Evolutionary conservation across 1,140 invertebrate genomes (phyloP).

Genomic region (Bombus cullumanus): DNA sequence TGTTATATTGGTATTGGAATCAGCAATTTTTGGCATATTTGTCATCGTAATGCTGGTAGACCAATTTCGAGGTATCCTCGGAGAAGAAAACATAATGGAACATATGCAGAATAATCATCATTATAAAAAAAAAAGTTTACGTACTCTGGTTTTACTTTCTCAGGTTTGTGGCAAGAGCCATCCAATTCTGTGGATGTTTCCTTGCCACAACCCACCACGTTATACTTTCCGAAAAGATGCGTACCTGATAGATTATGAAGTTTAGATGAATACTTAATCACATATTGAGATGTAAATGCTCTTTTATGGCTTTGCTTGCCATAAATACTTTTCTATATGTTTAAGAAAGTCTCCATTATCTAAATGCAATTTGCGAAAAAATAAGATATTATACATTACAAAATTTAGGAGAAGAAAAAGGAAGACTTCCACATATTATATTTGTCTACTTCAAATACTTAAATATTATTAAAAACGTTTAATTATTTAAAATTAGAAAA

Average conservation of each 20-base stretch:
- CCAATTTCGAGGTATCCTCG: conserved; percentile 93
- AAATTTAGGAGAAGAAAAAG: neutral
- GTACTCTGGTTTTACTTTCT: conserved; percentile 87
- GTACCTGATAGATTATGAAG: conserved; percentile 85
- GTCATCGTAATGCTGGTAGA: conserved; percentile 95
- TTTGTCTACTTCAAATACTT: neutral
- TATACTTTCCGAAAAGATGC: conserved; percentile 84
- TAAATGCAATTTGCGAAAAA: conserved; percentile 16
- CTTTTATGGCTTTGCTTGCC: conserved; percentile 11
- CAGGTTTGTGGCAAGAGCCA: conserved; percentile 92
- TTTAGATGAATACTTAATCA: conserved; percentile 74
- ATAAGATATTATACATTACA: conserved; percentile 2
- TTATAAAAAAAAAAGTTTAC: conserved; percentile 81
- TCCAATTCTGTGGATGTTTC: conserved; percentile 86
- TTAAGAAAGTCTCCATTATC: neutral
- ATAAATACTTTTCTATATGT: conserved; percentile 32
- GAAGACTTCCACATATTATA: neutral
- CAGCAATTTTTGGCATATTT: conserved; percentile 94
- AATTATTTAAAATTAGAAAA: neutral
- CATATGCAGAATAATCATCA: conserved; percentile 88
- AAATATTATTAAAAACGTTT: neutral
- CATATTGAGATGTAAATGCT: neutral
- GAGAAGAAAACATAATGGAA: conserved; percentile 92
- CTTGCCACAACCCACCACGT: conserved; percentile 84
- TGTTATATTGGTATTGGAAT: conserved; percentile 92